These are phyloP conservation scores for Drosophila tripunctata DNA, from an alignment of 2,888 invertebrate species.

Conservation along the genomic window DNA sequence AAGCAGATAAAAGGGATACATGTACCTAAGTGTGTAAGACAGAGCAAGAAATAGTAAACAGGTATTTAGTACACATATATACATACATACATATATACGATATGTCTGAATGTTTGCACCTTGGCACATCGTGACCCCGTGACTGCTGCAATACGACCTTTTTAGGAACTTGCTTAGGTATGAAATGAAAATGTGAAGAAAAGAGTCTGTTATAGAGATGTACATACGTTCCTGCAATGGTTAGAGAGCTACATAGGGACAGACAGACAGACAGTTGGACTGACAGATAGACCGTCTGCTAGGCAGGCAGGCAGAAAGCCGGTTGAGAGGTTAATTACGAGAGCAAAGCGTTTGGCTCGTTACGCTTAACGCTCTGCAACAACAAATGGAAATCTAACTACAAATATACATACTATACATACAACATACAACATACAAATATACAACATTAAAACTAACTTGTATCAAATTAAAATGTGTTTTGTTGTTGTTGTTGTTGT, in stretches of 20 bases:
- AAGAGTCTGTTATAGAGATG: constrained; percentile 27
- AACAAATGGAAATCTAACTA: constrained; percentile 31
- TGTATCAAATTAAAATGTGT: constrained; percentile 49
- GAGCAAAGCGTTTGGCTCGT: constrained; percentile 71
- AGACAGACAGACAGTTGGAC: constrained; percentile 20
- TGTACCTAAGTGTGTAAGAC: too few species aligned
- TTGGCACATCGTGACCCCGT: constrained; percentile 1
- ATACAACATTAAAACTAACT: constrained; percentile 35
- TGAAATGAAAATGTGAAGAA: constrained; percentile 21
- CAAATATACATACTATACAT: constrained; percentile 20
- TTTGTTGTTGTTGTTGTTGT: not conserved
- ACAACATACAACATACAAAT: constrained; percentile 11
- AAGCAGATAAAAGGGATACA: too few species aligned
- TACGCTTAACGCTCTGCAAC: constrained; percentile 66
- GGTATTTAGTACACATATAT: too few species aligned
- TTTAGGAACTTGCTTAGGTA: constrained; percentile 16
- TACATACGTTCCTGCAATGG: too few species aligned
- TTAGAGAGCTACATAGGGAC: too few species aligned
- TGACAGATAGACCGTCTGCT: constrained; percentile 43
- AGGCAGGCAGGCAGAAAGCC: constrained; percentile 67
- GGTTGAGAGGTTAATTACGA: constrained; percentile 78
- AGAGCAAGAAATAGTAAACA: too few species aligned
- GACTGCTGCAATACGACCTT: constrained; percentile 27
- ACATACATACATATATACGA: too few species aligned
- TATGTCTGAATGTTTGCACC: not conserved